A percentile compares a stretch with the other conserved stretches of the same genome.
These are phyloP conservation scores for Moxostoma hubbsi DNA, from an alignment of 2,797 vertebrate species.

Conservation along the genomic window DNA sequence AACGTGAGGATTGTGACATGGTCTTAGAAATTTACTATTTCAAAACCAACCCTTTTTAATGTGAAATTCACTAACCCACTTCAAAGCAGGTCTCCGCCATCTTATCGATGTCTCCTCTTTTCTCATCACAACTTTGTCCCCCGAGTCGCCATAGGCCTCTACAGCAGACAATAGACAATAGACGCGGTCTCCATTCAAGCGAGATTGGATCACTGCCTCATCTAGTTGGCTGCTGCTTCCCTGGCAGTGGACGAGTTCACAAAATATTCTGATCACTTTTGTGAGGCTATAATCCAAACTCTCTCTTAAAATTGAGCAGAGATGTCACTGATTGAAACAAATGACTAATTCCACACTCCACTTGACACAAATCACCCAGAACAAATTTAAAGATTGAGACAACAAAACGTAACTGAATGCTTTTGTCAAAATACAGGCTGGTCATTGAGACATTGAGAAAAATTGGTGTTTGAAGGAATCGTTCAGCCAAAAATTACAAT, in stretches of 20 bases:
- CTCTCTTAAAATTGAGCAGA: constrained; percentile 29
- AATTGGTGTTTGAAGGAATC: neutral
- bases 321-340: constrained; percentile 14
- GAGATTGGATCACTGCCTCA: constrained; percentile 6
- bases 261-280: neutral
- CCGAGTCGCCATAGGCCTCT: neutral
- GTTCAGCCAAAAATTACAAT: too few species aligned
- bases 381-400: constrained; percentile 4
- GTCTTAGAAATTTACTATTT: constrained; percentile 3
- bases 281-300: constrained; percentile 8
- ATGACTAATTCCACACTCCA: constrained; percentile 34
- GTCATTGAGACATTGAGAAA: neutral
- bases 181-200: constrained; percentile 14
- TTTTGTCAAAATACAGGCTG: neutral
- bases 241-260: constrained; percentile 14
- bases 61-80: neutral
- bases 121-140: constrained; percentile 16
- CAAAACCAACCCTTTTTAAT: constrained; percentile 8
- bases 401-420: neutral
- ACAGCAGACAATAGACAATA: constrained; percentile 24
- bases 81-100: constrained; percentile 16
- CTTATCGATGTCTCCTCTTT: neutral
- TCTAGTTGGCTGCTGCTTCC: neutral
- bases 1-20: neutral
- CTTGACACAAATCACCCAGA: constrained; percentile 20